Evolutionary conservation across 2,888 invertebrate genomes (phyloP).

Genomic region (Thereva unica): DNA sequence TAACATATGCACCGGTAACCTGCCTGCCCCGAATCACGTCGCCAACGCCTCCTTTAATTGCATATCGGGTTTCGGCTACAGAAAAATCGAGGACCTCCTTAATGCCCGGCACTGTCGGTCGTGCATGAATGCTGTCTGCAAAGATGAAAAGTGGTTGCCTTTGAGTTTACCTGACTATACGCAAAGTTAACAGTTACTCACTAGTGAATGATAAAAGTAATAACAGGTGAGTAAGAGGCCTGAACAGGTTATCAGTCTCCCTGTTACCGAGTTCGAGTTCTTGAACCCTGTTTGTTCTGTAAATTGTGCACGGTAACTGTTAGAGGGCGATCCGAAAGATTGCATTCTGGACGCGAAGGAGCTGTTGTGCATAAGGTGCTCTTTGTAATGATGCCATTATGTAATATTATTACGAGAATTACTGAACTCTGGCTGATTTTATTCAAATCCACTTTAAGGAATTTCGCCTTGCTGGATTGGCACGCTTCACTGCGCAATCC

Average conservation of each 20-base stretch:
- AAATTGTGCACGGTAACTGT: constrained; percentile 35
- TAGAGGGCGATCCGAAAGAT: constrained; percentile 15
- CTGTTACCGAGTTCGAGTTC: constrained; percentile 30
- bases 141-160: constrained; percentile 33
- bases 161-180: constrained; percentile 9
- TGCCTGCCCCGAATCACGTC: not conserved
- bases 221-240: constrained; percentile 33
- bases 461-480: constrained; percentile 18
- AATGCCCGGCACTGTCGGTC: constrained; percentile 15
- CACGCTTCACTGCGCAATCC: constrained; percentile 31
- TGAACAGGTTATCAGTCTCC: constrained; percentile 35
- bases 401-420: constrained; percentile 33
- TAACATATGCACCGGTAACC: no score
- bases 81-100: constrained; percentile 3
- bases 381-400: constrained; percentile 33
- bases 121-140: constrained; percentile 26
- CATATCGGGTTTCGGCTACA: constrained; percentile 17
- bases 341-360: constrained; percentile 19
- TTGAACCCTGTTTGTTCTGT: constrained; percentile 33
- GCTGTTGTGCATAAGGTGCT: constrained; percentile 4
- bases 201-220: constrained; percentile 32
- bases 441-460: constrained; percentile 28
- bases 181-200: constrained; percentile 31
- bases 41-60: constrained; percentile 33
- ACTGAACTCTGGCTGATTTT: constrained; percentile 24